Base-by-base conservation (phyloP, 2,797 vertebrate species). In the Lepus oiostolus region DNA sequence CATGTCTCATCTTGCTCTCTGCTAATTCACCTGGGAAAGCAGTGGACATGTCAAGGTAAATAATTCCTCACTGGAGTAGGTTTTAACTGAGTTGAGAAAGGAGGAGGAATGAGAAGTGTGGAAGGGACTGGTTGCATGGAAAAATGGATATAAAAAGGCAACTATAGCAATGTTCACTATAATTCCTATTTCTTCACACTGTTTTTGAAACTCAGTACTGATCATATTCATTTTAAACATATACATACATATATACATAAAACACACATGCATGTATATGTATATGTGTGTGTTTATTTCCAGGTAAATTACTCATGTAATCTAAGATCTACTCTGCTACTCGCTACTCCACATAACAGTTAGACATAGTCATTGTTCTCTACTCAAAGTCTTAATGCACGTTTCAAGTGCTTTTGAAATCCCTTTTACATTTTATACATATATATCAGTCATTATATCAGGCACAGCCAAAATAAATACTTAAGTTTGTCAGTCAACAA, bases 401-500 rank as follows among this genome's bases (percentile, higher is more conserved):
- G 26, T 92, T 82, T 82, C 28, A 95, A 88, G n/a, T 58, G 22
- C 12, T 38, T 79, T 91, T 72, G 86, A 88, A 91, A 70, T 7
- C 4, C 26, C 3, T 86, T 93, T 86, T 76, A 65, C 67, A 79
- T 92, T 93, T 91, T 50, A 85, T 62, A 84, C 47, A 85, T 83
- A 93, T 38, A 58, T 50, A 14, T 17, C 62, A 83, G 67, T 38
- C 17, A 90, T 26, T 71, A 82, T 42, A 80, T 83, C 83, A 16
- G 65, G 32, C 7, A 62, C 1, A 77, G 30, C 24, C 35, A 30
- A 93, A 87, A 58, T 0, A 75, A 91, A 94, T 85, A 35, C 19
- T 52, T 60, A 72, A 96, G 28, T 82, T 74, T 84, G 16, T 63
- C 35, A 82, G 21, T 93, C 86, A 84, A 65, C 42, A 35, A 65